Percentiles rank a stretch among this genome's conserved stretches.
These are phyloP conservation scores for Julus scanicus DNA, from an alignment of 2,888 invertebrate genomes.

Conservation along the genomic window DNA sequence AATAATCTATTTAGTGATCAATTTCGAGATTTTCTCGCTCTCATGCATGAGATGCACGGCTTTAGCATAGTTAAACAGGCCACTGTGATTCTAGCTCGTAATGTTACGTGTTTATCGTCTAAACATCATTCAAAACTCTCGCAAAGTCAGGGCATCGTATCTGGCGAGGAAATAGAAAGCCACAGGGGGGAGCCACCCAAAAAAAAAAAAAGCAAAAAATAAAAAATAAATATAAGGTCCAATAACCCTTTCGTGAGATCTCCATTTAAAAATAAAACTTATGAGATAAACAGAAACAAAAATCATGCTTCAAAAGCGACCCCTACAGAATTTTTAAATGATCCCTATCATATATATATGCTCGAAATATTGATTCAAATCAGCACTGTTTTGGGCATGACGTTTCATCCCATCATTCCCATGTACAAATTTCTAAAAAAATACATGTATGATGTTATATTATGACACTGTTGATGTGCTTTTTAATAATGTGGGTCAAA, in stretches of 20 bases:
- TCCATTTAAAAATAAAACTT: neutral
- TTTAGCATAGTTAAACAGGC: constrained; percentile 21
- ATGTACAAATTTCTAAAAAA: too few species aligned
- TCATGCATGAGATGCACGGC: constrained; percentile 16
- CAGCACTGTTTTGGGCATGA: neutral
- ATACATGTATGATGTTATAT: too few species aligned
- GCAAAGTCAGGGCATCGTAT: neutral
- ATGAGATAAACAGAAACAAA: neutral
- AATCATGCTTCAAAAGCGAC: neutral
- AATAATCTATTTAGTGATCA: constrained; percentile 33
- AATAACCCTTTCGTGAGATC: constrained; percentile 22
- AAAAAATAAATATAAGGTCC: constrained; percentile 19
- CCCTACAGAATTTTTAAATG: neutral
- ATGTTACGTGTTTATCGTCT: constrained; percentile 22
- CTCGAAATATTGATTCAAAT: neutral
- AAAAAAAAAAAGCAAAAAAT: neutral
- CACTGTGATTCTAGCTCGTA: constrained; percentile 28
- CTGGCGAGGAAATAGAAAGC: constrained; percentile 7
- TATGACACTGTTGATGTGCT: too few species aligned
- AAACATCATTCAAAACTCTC: neutral
- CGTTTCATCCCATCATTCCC: too few species aligned
- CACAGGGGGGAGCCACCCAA: constrained; percentile 11
- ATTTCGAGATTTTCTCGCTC: constrained; percentile 13
- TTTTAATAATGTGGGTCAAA: too few species aligned
- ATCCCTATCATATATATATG: neutral